A percentile compares a stretch with the other conserved stretches of the same genome.
These are phyloP conservation scores for Pantherophis guttatus DNA, from an alignment of 2,113 vertebrate species.

Conservation along the genomic window DNA sequence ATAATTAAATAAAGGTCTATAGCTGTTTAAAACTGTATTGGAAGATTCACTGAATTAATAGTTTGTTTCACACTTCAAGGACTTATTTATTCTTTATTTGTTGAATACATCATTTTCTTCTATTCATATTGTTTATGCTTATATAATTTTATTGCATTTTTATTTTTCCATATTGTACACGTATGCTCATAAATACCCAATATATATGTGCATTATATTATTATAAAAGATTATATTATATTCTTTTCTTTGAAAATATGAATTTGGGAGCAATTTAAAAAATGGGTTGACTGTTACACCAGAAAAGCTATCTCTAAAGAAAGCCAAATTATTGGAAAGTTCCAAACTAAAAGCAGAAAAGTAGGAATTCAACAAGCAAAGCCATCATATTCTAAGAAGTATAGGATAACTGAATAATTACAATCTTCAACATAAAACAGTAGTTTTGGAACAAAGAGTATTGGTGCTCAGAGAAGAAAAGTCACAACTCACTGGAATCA, in stretches of 20 bases:
- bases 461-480: not conserved
- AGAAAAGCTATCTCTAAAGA: not conserved
- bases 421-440: not conserved
- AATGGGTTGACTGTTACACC: not conserved
- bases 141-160: not conserved
- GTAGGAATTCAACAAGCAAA: not conserved
- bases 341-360: not conserved
- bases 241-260: not conserved
- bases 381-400: not conserved
- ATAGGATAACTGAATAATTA: not conserved
- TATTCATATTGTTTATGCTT: not conserved
- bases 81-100: not conserved
- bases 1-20: not conserved
- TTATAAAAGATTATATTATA: not conserved
- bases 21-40: not conserved
- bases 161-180: not conserved
- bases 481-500: not conserved
- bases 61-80: not conserved
- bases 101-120: not conserved
- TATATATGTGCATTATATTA: not conserved
- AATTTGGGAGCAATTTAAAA: not conserved
- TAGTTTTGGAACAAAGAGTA: not conserved
- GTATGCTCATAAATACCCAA: not conserved
- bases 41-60: not conserved
- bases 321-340: not conserved